Conservation (phyloP, 2,888 invertebrate genomes). For the Seira sanloemensis region DNA sequence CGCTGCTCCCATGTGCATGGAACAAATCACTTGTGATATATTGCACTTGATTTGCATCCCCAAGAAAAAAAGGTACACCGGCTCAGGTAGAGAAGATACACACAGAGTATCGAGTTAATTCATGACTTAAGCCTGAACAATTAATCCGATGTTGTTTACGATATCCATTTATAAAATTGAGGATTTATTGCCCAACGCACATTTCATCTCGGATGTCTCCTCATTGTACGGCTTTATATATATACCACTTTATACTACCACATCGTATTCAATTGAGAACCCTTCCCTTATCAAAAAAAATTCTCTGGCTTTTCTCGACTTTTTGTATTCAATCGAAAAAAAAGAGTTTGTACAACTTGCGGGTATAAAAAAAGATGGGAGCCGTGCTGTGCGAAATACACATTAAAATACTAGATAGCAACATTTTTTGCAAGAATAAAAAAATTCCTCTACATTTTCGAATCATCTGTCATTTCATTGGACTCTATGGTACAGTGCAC, state of each 20-base stretch:
- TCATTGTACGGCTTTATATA: conserved; percentile 22
- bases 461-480: too few relatives aligned
- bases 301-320: too few relatives aligned
- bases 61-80: neutral
- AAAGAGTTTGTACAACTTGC: too few relatives aligned
- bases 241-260: neutral
- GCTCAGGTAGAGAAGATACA: too few relatives aligned
- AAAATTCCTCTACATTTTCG: too few relatives aligned
- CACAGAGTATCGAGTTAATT: conserved; percentile 1
- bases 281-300: too few relatives aligned
- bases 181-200: conserved; percentile 61
- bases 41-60: neutral
- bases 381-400: neutral
- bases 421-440: neutral
- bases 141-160: conserved; percentile 62
- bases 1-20: too few relatives aligned
- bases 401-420: neutral
- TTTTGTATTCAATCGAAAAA: too few relatives aligned
- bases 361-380: too few relatives aligned
- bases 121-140: conserved; percentile 35
- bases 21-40: neutral
- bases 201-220: conserved; percentile 56
- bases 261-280: too few relatives aligned
- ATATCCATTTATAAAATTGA: conserved; percentile 58
- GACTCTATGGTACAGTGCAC: too few relatives aligned